Evolutionary conservation across 2,888 invertebrate genomes (phyloP).

Genomic region (Pristionchus mayeri): DNA sequence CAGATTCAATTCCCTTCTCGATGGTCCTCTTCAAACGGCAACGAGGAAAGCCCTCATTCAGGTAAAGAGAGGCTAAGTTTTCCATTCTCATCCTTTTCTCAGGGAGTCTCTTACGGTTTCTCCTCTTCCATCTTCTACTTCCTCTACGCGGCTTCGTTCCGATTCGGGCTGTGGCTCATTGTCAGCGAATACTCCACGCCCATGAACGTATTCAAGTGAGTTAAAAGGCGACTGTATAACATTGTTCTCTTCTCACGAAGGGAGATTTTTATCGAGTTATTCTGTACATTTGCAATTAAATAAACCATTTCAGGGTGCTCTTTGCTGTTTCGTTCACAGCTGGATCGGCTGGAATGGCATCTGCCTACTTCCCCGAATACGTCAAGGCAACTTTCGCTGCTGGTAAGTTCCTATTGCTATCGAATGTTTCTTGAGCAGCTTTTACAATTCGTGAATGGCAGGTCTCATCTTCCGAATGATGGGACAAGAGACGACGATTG

Average conservation of each 20-base stretch:
- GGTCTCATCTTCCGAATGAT: conserved; percentile 76
- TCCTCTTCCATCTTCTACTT: conserved; percentile 77
- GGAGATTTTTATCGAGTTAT: too few relatives aligned
- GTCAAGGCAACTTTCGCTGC: conserved; percentile 75
- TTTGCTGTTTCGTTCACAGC: conserved; percentile 80
- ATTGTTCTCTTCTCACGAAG: too few relatives aligned
- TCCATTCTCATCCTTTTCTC: conserved; percentile 32
- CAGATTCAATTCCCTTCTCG: background rate
- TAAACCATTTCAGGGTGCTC: conserved; percentile 78
- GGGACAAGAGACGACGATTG: conserved; percentile 75
- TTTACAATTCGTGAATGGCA: too few relatives aligned
- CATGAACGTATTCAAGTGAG: conserved; percentile 77
- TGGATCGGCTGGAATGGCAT: conserved; percentile 77
- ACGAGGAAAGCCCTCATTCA: conserved; percentile 10
- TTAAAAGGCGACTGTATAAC: too few relatives aligned
- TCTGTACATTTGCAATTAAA: too few relatives aligned
- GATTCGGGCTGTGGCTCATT: conserved; percentile 77
- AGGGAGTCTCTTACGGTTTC: conserved; percentile 73
- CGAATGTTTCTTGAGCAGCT: too few relatives aligned
- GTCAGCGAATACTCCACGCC: conserved; percentile 77
- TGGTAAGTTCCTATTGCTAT: too few relatives aligned
- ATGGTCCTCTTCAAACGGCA: conserved; percentile 1
- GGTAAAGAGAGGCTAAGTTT: background rate
- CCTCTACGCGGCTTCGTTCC: conserved; percentile 77
- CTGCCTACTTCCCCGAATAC: conserved; percentile 78